Conservation (phyloP, 2,113 vertebrate species). For the Gymnarchus niloticus region DNA sequence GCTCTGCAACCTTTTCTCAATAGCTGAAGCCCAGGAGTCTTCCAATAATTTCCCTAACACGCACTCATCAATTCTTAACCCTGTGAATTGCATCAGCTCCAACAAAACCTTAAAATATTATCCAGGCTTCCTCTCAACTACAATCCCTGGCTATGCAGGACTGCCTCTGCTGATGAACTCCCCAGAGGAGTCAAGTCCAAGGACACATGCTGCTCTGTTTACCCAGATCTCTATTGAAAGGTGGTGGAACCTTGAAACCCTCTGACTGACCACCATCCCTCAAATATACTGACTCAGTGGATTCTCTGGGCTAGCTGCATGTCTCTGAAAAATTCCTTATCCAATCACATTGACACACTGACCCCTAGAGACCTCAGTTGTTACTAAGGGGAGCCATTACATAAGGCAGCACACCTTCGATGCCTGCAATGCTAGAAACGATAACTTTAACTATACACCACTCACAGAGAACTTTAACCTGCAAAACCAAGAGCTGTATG, state of each 20-base stretch:
- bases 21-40: neutral
- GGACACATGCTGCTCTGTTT: neutral
- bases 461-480: neutral
- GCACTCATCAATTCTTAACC: neutral
- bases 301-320: neutral
- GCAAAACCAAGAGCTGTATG: neutral
- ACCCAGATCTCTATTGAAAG: neutral
- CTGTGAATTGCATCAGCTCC: neutral
- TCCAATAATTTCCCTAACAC: neutral
- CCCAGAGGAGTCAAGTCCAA: neutral
- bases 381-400: neutral
- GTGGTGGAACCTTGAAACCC: neutral
- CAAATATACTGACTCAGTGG: neutral
- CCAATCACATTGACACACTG: neutral
- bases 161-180: neutral
- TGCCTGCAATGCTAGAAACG: neutral
- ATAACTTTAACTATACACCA: neutral
- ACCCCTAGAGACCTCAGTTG: neutral
- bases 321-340: neutral
- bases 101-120: constrained; percentile 3
- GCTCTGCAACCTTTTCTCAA: neutral
- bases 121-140: neutral
- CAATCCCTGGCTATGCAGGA: neutral
- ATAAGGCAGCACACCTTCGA: neutral
- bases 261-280: neutral